Evolutionary conservation across 2,113 vertebrate genomes (phyloP).

Genomic region (Oreochromis aureus): DNA sequence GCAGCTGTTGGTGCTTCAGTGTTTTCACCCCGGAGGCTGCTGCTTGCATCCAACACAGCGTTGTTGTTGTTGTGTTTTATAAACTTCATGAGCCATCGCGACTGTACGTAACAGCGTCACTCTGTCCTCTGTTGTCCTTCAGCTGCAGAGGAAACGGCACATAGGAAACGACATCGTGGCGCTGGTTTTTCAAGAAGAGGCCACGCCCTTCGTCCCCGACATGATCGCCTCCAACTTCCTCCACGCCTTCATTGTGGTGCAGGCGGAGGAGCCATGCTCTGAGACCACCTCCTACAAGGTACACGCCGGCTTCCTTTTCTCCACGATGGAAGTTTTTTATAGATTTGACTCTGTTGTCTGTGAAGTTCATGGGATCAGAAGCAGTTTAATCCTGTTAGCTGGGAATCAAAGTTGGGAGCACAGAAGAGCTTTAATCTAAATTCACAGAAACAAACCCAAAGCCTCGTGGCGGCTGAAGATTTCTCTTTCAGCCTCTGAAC

Average conservation of each 20-base stretch:
- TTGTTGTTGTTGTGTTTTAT: background rate
- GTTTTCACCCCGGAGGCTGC: background rate
- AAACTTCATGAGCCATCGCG: fast-evolving
- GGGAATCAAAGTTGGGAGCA: background rate
- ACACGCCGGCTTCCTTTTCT: background rate
- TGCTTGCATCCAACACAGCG: background rate
- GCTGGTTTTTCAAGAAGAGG: conserved; percentile 90
- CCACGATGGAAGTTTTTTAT: background rate
- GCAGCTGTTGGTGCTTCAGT: background rate
- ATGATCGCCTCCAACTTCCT: conserved; percentile 98
- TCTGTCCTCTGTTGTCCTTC: background rate
- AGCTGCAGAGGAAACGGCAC: conserved; percentile 95
- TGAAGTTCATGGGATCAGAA: background rate
- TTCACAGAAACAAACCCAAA: background rate
- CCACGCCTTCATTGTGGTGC: conserved; percentile 89
- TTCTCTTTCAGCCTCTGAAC: background rate
- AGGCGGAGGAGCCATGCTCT: conserved; percentile 72
- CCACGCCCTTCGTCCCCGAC: conserved; percentile 91
- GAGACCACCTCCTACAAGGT: conserved; percentile 83
- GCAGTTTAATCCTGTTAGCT: background rate
- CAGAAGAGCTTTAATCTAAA: background rate
- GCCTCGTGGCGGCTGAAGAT: background rate
- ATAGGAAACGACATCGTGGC: conserved; percentile 96
- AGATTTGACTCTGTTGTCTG: background rate
- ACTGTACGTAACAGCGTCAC: background rate